These are phyloP conservation scores for Brachyopa scutellaris DNA, from an alignment of 2,888 invertebrate species.

Conservation along the genomic window DNA sequence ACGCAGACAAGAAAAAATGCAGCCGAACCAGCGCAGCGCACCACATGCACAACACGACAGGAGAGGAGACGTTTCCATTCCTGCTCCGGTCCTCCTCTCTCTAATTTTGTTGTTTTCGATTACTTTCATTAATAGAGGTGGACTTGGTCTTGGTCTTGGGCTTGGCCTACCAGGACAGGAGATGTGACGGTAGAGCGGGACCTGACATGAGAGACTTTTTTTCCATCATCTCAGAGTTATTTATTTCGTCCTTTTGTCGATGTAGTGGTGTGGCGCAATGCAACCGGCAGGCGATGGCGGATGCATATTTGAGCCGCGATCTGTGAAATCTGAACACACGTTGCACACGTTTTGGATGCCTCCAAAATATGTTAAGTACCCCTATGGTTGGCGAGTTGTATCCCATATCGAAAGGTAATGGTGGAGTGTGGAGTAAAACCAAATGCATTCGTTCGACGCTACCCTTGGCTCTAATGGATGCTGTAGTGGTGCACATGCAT, in stretches of 20 bases:
- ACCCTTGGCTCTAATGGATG: slow-evolving; percentile 39
- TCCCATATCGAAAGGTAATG: not conserved
- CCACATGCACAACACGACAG: slow-evolving; percentile 16
- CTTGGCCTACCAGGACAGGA: slow-evolving; percentile 18
- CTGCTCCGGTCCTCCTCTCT: slow-evolving; percentile 59
- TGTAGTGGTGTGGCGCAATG: slow-evolving; percentile 50
- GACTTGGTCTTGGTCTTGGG: slow-evolving; percentile 8
- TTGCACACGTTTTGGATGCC: slow-evolving; percentile 61
- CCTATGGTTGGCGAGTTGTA: not conserved
- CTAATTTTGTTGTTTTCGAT: slow-evolving; percentile 72
- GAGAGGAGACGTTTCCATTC: slow-evolving; percentile 63
- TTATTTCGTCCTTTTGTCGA: slow-evolving; percentile 65
- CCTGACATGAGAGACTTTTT: slow-evolving; percentile 17
- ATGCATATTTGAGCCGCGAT: slow-evolving; percentile 70
- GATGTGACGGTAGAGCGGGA: slow-evolving; percentile 8
- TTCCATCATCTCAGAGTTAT: slow-evolving; percentile 44
- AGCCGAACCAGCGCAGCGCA: slow-evolving; percentile 56
- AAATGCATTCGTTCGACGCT: slow-evolving; percentile 47
- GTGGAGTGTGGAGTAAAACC: not conserved
- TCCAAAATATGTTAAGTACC: slow-evolving; percentile 42
- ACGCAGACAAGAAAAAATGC: slow-evolving; percentile 66
- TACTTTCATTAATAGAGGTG: slow-evolving; percentile 69
- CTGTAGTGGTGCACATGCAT: slow-evolving; percentile 26
- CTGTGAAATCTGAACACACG: slow-evolving; percentile 69
- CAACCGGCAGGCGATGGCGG: slow-evolving; percentile 26